phyloP scores from a whole-genome alignment of 1,140 invertebrate species.

The Drosophila funebris region DNA sequence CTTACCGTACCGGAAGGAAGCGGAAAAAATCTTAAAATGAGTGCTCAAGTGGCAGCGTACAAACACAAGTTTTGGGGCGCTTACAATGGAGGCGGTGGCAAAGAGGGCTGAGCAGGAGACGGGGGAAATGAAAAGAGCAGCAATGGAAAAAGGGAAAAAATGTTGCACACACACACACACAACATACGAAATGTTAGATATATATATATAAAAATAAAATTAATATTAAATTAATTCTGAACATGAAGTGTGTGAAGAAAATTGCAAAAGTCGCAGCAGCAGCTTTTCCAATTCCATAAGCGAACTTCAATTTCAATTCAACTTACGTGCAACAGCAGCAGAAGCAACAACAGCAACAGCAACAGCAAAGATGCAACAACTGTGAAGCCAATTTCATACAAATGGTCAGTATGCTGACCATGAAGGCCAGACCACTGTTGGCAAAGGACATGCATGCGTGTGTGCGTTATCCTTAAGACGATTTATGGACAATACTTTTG shows the following conservation, averaged over 20 bases:
- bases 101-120: background rate
- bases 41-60: slow-evolving; percentile 70
- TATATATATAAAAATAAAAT: slow-evolving; percentile 75
- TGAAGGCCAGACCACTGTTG: slow-evolving; percentile 43
- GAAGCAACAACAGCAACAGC: slow-evolving; percentile 16
- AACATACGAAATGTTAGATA: slow-evolving; percentile 32
- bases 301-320: slow-evolving; percentile 81
- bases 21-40: slow-evolving; percentile 71
- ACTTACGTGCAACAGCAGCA: slow-evolving; percentile 66
- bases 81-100: background rate
- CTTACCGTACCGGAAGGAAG: slow-evolving; percentile 42
- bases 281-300: slow-evolving; percentile 74
- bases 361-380: slow-evolving; percentile 5
- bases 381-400: slow-evolving; percentile 72
- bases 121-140: slow-evolving; percentile 22
- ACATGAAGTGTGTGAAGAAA: slow-evolving; percentile 80
- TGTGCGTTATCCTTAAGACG: slow-evolving; percentile 51
- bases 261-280: slow-evolving; percentile 70
- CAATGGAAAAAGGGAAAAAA: slow-evolving; percentile 1
- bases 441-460: slow-evolving; percentile 18
- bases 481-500: slow-evolving; percentile 67
- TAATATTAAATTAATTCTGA: slow-evolving; percentile 82
- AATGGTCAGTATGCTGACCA: slow-evolving; percentile 55
- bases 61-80: slow-evolving; percentile 30
- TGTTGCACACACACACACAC: slow-evolving; percentile 1